These are phyloP conservation scores for Odobenus rosmarus DNA, from an alignment of 2,113 vertebrate genomes.

Conservation along the genomic window DNA sequence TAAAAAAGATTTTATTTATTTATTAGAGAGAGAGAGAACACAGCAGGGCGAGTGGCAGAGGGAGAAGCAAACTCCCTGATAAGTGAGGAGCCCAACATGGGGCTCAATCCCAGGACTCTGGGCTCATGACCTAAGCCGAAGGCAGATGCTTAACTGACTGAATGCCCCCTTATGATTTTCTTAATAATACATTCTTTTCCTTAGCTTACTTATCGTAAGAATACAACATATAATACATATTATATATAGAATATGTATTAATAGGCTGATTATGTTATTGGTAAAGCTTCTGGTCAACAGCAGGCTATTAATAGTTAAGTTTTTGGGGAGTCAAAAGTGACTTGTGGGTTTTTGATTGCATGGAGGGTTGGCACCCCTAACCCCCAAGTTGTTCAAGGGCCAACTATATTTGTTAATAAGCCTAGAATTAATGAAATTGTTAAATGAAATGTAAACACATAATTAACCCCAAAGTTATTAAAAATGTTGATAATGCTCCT, in stretches of 20 bases:
- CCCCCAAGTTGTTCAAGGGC: not conserved
- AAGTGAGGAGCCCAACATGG: no score
- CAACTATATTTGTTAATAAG: not conserved
- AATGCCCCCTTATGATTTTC: not conserved
- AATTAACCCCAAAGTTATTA: not conserved
- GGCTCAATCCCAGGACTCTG: no score
- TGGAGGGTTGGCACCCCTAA: not conserved
- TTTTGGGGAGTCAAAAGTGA: not conserved
- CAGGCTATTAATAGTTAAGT: not conserved
- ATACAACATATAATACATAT: not conserved
- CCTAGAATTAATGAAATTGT: not conserved
- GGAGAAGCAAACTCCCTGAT: no score
- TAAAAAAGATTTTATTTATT: no score
- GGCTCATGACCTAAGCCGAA: no score
- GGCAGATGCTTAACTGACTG: no score
- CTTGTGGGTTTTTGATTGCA: not conserved
- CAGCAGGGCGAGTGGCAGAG: no score
- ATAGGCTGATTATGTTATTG: not conserved
- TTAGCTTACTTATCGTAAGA: not conserved
- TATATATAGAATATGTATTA: not conserved
- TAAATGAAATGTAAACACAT: constrained; percentile 60
- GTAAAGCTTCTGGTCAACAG: not conserved
- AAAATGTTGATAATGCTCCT: not conserved
- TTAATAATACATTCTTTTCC: not conserved
- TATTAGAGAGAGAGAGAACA: no score